These are phyloP conservation scores for Tetramorium bicarinatum DNA, from an alignment of 2,888 invertebrate species.

Conservation along the genomic window DNA sequence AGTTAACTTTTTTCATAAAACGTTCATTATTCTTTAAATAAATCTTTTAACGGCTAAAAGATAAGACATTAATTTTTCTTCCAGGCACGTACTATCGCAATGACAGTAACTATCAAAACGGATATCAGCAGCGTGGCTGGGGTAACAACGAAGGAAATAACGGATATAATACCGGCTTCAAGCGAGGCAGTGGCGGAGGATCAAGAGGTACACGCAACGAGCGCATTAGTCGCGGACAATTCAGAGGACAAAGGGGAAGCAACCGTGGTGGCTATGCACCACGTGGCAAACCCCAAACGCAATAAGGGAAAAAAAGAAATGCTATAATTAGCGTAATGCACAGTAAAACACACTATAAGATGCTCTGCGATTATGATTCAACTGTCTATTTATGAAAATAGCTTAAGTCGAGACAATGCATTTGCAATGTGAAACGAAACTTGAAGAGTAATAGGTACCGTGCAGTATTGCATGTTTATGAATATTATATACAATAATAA, in stretches of 20 bases:
- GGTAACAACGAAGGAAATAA: constrained; percentile 79
- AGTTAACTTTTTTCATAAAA: not conserved
- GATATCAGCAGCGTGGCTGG: constrained; percentile 85
- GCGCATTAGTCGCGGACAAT: constrained; percentile 81
- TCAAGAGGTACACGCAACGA: constrained; percentile 80
- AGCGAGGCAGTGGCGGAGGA: constrained; percentile 77
- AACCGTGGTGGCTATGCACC: constrained; percentile 84
- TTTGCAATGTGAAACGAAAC: constrained; percentile 39
- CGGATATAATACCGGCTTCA: constrained; percentile 82
- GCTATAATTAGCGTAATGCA: constrained; percentile 65
- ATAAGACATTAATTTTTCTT: not conserved
- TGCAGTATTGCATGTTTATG: constrained; percentile 40
- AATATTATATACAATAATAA: constrained; percentile 59
- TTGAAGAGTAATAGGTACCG: constrained; percentile 35
- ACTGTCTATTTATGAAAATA: constrained; percentile 77
- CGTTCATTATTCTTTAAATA: not conserved
- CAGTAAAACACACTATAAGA: constrained; percentile 72
- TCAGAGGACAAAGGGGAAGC: constrained; percentile 84
- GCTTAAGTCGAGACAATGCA: constrained; percentile 70
- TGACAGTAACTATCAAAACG: constrained; percentile 85
- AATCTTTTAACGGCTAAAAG: not conserved
- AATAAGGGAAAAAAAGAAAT: constrained; percentile 72
- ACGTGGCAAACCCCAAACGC: constrained; percentile 82
- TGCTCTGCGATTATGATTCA: constrained; percentile 73
- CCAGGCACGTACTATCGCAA: constrained; percentile 84